Conservation (phyloP, 2,888 invertebrate genomes). For the Epirrhoe tristata region DNA sequence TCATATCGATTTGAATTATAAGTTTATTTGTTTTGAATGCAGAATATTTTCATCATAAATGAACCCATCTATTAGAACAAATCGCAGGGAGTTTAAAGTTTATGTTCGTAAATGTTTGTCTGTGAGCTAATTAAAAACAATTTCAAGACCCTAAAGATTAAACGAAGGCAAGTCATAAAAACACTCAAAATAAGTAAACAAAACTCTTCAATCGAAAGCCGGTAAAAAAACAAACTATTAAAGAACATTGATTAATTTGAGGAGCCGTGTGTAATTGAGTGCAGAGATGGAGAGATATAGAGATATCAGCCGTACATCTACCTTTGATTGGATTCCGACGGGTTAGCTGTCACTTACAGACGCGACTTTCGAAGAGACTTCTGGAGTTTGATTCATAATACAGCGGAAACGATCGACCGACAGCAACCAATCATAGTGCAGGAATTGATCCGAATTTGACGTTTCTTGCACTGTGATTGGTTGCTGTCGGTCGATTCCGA, state of each 20-base stretch:
- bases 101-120: not conserved
- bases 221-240: conserved; percentile 45
- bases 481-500: too few relatives aligned
- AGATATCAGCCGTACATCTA: conserved; percentile 72
- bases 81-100: not conserved
- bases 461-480: too few relatives aligned
- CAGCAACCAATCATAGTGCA: too few relatives aligned
- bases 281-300: conserved; percentile 59
- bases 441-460: too few relatives aligned
- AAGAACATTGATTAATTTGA: conserved; percentile 66
- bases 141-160: not conserved
- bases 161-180: not conserved
- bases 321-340: conserved; percentile 73
- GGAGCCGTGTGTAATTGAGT: conserved; percentile 60
- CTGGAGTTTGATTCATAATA: not conserved
- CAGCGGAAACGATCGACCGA: not conserved
- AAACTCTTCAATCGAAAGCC: conserved; percentile 29
- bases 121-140: not conserved
- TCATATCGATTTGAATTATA: conserved; percentile 29
- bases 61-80: not conserved
- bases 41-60: not conserved
- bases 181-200: conserved; percentile 30
- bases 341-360: conserved; percentile 39
- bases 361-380: conserved; percentile 17
- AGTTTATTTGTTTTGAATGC: conserved; percentile 6